Conservation (phyloP, 2,797 vertebrate species). For the Phaenicophaeus curvirostris region DNA sequence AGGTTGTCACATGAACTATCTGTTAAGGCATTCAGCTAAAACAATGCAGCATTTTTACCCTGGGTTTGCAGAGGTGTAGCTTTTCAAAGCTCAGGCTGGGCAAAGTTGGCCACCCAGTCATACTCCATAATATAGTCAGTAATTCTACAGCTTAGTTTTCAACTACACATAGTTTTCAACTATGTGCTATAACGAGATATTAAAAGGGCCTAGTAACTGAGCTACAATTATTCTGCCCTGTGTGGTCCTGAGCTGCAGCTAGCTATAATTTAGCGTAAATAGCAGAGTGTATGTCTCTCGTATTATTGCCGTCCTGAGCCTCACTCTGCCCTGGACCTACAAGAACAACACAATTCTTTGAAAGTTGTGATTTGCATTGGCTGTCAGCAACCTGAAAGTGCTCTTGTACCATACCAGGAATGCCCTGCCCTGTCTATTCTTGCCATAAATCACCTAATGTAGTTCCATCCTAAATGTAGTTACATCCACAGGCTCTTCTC, state of each 20-base stretch:
- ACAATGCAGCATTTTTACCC: fast-evolving
- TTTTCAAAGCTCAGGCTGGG: not conserved
- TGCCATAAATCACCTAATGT: fast-evolving
- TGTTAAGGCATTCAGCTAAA: not conserved
- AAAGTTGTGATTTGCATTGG: not conserved
- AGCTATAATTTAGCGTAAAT: not conserved
- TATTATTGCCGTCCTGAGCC: not conserved
- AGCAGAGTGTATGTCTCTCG: not conserved
- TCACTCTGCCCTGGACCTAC: not conserved
- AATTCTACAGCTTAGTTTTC: not conserved
- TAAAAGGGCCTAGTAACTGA: not conserved
- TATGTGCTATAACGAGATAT: not conserved
- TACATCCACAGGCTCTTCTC: not conserved
- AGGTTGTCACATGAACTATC: fast-evolving
- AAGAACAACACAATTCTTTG: not conserved
- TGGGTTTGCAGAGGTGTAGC: not conserved
- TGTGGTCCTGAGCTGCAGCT: not conserved
- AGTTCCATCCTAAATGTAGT: not conserved
- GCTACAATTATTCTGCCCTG: not conserved
- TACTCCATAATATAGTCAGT: not conserved
- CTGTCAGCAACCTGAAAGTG: not conserved
- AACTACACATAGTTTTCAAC: no score
- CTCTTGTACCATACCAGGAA: not conserved
- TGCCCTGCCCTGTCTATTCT: not conserved
- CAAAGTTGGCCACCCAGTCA: fast-evolving